Conservation (phyloP, 2,888 invertebrate genomes). For the Dolichomitus sp. region DNA sequence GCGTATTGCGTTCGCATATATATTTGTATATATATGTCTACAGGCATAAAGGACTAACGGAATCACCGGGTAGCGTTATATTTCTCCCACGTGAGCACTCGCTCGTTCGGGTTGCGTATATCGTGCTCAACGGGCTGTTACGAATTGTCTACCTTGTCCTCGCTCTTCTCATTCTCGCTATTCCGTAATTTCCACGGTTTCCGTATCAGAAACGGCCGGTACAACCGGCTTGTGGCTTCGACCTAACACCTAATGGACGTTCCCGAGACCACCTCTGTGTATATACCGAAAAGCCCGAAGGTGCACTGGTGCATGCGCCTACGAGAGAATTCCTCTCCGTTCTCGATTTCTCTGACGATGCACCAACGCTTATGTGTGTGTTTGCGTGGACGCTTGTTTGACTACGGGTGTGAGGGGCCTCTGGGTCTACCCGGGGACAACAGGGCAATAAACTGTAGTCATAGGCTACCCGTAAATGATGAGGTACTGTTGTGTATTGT, state of each 20-base stretch:
- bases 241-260: slow-evolving; percentile 28
- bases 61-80: slow-evolving; percentile 15
- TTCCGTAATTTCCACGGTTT: slow-evolving; percentile 42
- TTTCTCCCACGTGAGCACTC: slow-evolving; percentile 27
- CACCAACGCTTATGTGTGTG: slow-evolving; percentile 8
- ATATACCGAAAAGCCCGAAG: slow-evolving; percentile 15
- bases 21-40: not conserved
- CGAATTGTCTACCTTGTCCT: slow-evolving; percentile 33
- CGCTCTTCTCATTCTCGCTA: slow-evolving; percentile 40
- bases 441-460: not conserved
- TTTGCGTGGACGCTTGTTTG: slow-evolving; percentile 30
- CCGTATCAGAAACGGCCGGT: slow-evolving; percentile 35
- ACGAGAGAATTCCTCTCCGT: slow-evolving; percentile 13
- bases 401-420: not conserved
- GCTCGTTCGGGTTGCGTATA: slow-evolving; percentile 34
- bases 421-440: not conserved
- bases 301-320: not conserved
- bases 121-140: slow-evolving; percentile 35
- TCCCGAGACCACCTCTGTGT: slow-evolving; percentile 1
- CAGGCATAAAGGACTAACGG: not conserved
- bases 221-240: slow-evolving; percentile 6
- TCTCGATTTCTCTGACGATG: slow-evolving; percentile 5
- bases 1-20: slow-evolving; percentile 15
- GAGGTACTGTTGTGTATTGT: not conserved
- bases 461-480: not conserved